Evolutionary conservation across 1,140 invertebrate species (phyloP), one percentile per base, ranked within the genome.

Genomic region (Mylabris phalerata): DNA sequence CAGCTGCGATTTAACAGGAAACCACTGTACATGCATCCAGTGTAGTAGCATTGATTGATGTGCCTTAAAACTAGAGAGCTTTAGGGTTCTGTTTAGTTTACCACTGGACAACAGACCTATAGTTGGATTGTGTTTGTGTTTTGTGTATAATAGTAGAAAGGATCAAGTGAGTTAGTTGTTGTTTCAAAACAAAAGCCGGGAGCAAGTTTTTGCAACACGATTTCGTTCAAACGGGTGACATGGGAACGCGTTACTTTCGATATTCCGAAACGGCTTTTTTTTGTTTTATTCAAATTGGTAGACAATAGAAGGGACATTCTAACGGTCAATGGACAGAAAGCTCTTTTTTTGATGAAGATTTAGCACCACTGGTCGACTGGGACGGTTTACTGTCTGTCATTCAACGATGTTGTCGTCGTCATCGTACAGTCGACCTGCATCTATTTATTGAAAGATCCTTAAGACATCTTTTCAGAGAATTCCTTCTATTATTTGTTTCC

Each of bases 251-350:
- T 54, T 45, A 42, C 51, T 45, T 54, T 54, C 32, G 51, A 54
- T 54, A 54, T 54, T 54, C 51, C 51, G 51, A 45, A 45, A 54
- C 51, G 51, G 32, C 32, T 32, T 45, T 54, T 54, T 54, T 54
- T 54, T 54, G 51, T 54, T 54, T 54, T 54, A 54, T 54, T 54
- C 51, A 54, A 54, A 54, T 54, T 54, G 51, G 19, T 46, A 45
- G 51, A 54, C 51, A 46, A 54, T 52, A 40, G 27, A 52, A 44
- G 13, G 50, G 43, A 32, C 32, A 32, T 32, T 32, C 51, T 45
- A 54, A 54, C 51, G 51, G 51, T 44, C 50, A 19, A n/a, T 41
- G 49, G 49, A 32, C 32, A 32, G 32, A 32, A 32, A 32, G 32
- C 4, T 32, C 19, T 19, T 32, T 32, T 32, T 32, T 32, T 32